Evolutionary conservation across 2,797 vertebrate species (phyloP).

Genomic region (Parambassis ranga): DNA sequence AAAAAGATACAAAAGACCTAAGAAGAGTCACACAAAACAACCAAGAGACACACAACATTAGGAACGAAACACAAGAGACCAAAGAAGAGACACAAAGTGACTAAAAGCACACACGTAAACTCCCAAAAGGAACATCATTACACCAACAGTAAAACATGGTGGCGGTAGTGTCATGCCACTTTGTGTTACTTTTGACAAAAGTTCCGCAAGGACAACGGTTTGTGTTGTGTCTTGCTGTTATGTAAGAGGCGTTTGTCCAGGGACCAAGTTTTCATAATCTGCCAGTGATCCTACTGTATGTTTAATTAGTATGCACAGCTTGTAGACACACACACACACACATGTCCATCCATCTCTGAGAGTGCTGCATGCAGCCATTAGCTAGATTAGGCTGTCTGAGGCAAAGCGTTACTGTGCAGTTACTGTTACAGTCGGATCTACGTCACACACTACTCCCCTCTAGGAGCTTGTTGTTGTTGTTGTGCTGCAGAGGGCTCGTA

Average conservation of each 20-base stretch:
- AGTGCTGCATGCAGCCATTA: slow-evolving; percentile 54
- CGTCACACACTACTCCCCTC: slow-evolving; percentile 10
- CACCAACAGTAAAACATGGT: not conserved
- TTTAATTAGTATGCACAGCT: slow-evolving; percentile 28
- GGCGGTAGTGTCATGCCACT: too few species aligned
- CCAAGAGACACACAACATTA: not conserved
- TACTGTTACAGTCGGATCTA: slow-evolving; percentile 40
- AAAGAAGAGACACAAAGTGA: not conserved
- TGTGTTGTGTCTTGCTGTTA: not conserved
- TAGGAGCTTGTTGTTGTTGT: slow-evolving; percentile 10
- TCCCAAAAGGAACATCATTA: not conserved
- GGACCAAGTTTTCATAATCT: not conserved
- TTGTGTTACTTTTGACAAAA: too few species aligned
- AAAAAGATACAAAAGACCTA: not conserved
- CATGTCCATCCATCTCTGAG: slow-evolving; percentile 16
- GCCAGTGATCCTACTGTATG: not conserved
- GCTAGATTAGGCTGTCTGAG: slow-evolving; percentile 60
- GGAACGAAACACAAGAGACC: not conserved
- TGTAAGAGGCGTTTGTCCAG: not conserved
- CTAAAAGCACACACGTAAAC: not conserved
- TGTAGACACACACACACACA: slow-evolving; percentile 9
- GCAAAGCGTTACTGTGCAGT: slow-evolving; percentile 31
- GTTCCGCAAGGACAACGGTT: not conserved
- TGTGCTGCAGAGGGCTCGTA: not conserved
- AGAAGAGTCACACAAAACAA: not conserved